phyloP scores from a whole-genome alignment of 2,113 vertebrate species.

The Leptocoma aspasia region DNA sequence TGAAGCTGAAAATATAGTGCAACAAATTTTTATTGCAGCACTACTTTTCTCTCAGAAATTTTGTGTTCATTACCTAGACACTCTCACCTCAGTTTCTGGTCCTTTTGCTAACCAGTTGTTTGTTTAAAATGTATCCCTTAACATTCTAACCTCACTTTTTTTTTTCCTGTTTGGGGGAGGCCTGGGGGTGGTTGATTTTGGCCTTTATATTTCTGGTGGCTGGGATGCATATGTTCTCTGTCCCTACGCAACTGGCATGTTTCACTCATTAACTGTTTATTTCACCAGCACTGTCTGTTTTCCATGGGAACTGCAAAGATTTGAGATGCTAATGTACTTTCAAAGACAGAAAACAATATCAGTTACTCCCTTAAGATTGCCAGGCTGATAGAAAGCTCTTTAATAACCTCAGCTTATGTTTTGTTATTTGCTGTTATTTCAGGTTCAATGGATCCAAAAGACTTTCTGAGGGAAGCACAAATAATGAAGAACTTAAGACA shows the following conservation, averaged over 20 bases:
- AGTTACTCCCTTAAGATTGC: conserved; percentile 48
- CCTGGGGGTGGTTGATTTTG: neutral
- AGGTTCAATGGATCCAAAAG: conserved; percentile 90
- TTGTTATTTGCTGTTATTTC: conserved; percentile 54
- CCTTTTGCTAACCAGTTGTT: neutral
- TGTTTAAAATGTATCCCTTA: neutral
- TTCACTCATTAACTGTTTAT: conserved; percentile 50
- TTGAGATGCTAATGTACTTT: conserved; percentile 43
- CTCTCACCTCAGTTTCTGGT: neutral
- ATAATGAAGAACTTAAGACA: conserved; percentile 95
- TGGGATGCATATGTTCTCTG: conserved; percentile 12
- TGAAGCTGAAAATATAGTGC: neutral
- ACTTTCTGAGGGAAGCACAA: conserved; percentile 94
- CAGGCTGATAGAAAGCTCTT: conserved; percentile 19
- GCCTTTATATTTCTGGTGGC: conserved; percentile 12
- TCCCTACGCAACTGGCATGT: neutral
- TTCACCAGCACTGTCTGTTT: conserved; percentile 35
- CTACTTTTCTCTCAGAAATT: neutral
- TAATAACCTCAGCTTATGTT: conserved; percentile 63
- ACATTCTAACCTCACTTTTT: neutral
- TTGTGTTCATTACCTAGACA: neutral
- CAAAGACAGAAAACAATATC: conserved; percentile 42
- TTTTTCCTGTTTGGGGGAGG: neutral
- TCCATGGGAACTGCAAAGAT: conserved; percentile 54
- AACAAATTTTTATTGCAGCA: neutral